phyloP scores from a whole-genome alignment of 23 tunicate species.

The Trididemnum clinides region DNA sequence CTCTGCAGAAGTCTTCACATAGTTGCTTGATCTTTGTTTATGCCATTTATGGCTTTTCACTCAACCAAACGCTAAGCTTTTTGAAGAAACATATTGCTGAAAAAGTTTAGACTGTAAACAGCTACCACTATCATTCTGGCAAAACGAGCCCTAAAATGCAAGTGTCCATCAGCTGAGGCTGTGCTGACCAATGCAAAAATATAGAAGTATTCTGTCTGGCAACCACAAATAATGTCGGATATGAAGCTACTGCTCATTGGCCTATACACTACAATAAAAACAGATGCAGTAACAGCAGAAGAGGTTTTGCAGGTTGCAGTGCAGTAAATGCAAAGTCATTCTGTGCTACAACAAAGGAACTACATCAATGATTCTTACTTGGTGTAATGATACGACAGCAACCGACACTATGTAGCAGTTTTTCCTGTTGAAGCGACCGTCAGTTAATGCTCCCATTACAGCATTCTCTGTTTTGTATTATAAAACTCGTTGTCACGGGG shows the following conservation, averaged over 20 bases:
- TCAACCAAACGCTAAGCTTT: neutral
- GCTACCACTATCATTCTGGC: neutral
- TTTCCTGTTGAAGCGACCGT: too few relatives aligned
- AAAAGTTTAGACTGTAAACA: neutral
- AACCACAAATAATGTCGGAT: neutral
- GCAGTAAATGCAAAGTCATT: too few relatives aligned
- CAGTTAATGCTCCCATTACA: too few relatives aligned
- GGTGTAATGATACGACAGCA: too few relatives aligned
- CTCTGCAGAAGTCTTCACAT: neutral
- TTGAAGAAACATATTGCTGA: neutral
- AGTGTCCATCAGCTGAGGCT: neutral
- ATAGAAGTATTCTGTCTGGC: neutral
- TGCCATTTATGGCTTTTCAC: neutral
- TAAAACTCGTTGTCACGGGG: too few relatives aligned
- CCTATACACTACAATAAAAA: neutral
- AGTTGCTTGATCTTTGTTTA: neutral
- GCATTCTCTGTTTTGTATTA: too few relatives aligned
- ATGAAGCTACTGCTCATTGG: neutral
- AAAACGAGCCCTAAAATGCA: neutral
- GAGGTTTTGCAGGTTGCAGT: neutral
- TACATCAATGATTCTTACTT: too few relatives aligned
- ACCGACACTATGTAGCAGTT: too few relatives aligned
- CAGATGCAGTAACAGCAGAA: neutral
- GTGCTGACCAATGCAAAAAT: neutral
- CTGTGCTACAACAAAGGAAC: too few relatives aligned